Evolutionary conservation across 2,113 vertebrate genomes (phyloP).

Genomic region (Cottus gobio): DNA sequence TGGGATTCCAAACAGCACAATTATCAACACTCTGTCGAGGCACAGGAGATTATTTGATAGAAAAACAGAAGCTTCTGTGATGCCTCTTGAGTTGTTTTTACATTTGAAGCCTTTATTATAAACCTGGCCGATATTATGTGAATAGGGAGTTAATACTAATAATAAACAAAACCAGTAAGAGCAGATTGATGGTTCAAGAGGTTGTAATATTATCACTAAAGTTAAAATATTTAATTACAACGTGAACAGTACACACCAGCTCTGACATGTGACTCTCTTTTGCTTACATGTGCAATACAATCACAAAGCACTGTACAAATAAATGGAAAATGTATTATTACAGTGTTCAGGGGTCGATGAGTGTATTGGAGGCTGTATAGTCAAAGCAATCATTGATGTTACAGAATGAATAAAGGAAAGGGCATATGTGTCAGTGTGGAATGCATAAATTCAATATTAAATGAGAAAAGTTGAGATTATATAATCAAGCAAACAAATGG

Average conservation of each 20-base stretch:
- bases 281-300: background rate
- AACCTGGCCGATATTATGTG: background rate
- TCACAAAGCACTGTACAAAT: background rate
- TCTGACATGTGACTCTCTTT: background rate
- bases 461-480: background rate
- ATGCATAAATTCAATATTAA: slow-evolving; percentile 17
- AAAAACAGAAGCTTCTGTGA: background rate
- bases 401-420: background rate
- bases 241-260: background rate
- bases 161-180: background rate
- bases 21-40: background rate
- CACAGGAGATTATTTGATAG: slow-evolving; percentile 9
- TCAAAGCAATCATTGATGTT: background rate
- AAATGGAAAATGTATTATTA: too few species aligned
- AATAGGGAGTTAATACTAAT: background rate
- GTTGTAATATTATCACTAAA: background rate
- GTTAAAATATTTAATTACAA: background rate
- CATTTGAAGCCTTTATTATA: background rate
- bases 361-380: background rate
- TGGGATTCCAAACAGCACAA: slow-evolving; percentile 1
- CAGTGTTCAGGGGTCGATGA: background rate
- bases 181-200: background rate
- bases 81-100: background rate
- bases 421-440: background rate
- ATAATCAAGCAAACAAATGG: background rate